These are phyloP conservation scores for Philaethria dido DNA, from an alignment of 2,888 invertebrate species.

Conservation along the genomic window DNA sequence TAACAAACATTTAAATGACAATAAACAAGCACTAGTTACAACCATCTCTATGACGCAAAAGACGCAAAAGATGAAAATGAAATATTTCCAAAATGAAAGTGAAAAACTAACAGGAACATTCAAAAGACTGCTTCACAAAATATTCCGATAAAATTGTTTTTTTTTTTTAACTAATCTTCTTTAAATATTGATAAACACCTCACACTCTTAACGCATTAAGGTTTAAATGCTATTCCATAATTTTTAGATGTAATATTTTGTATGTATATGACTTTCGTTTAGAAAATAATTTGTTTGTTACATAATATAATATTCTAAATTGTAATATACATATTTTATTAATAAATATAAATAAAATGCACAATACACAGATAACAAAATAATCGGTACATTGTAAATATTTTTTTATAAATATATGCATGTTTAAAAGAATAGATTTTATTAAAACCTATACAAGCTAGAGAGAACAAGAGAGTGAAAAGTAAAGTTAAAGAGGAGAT, in stretches of 20 bases:
- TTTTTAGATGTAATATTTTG: slow-evolving; percentile 25
- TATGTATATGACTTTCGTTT: slow-evolving; percentile 23
- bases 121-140: slow-evolving; percentile 14
- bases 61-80: not conserved
- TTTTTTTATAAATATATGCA: slow-evolving; percentile 1
- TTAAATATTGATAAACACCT: slow-evolving; percentile 14
- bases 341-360: slow-evolving; percentile 1
- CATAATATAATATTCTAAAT: not conserved
- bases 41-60: not conserved
- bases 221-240: slow-evolving; percentile 22
- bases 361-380: not conserved
- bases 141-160: slow-evolving; percentile 12
- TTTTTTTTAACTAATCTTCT: not conserved
- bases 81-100: not conserved
- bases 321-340: slow-evolving; percentile 13
- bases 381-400: not conserved
- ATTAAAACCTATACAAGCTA: not conserved
- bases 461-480: slow-evolving; percentile 21
- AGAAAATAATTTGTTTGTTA: slow-evolving; percentile 26
- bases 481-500: slow-evolving; percentile 11
- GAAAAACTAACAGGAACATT: slow-evolving; percentile 29
- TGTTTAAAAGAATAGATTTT: slow-evolving; percentile 5
- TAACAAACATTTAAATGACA: not conserved
- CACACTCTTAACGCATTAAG: slow-evolving; percentile 11
- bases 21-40: not conserved